A percentile compares a stretch with the other conserved stretches of the same genome.
Conservation (phyloP, 1,140 invertebrate genomes). For the Pteromalus puparum region DNA sequence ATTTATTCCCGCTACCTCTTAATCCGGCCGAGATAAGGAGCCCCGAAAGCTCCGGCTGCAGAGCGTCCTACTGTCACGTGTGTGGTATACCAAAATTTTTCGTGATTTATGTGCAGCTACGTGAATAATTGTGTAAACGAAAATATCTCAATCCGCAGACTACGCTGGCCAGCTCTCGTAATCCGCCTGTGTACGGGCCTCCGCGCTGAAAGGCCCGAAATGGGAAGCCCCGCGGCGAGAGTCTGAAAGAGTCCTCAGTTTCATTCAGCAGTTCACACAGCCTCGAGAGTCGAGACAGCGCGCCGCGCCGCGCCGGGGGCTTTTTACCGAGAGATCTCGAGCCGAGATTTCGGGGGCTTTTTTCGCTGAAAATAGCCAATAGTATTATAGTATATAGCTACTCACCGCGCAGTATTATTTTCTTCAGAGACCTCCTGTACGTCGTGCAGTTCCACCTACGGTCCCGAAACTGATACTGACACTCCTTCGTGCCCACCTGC, state of each 20-base stretch:
- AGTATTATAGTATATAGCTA: too few species aligned
- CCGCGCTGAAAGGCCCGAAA: neutral
- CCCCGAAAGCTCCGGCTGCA: conserved; percentile 23
- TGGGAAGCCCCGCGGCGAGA: neutral
- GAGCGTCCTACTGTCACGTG: neutral
- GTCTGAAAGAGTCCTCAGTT: neutral
- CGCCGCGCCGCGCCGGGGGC: too few species aligned
- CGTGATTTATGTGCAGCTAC: neutral
- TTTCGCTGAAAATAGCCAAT: too few species aligned
- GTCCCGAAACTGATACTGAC: conserved; percentile 89
- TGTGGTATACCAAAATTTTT: neutral
- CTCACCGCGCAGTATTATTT: conserved; percentile 88
- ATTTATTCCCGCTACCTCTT: conserved; percentile 64
- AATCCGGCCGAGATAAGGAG: conserved; percentile 60
- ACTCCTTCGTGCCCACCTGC: conserved; percentile 86
- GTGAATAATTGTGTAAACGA: too few species aligned
- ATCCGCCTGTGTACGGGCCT: neutral
- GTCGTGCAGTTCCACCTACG: conserved; percentile 91
- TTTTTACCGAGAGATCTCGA: neutral
- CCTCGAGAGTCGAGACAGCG: neutral
- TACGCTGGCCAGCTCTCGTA: neutral
- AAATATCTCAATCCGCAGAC: neutral
- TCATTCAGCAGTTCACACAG: neutral
- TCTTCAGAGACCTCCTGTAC: conserved; percentile 84
- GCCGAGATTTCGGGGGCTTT: neutral